Evolutionary conservation across 2,113 vertebrate species (phyloP).

Genomic region (Cyrtonyx montezumae): DNA sequence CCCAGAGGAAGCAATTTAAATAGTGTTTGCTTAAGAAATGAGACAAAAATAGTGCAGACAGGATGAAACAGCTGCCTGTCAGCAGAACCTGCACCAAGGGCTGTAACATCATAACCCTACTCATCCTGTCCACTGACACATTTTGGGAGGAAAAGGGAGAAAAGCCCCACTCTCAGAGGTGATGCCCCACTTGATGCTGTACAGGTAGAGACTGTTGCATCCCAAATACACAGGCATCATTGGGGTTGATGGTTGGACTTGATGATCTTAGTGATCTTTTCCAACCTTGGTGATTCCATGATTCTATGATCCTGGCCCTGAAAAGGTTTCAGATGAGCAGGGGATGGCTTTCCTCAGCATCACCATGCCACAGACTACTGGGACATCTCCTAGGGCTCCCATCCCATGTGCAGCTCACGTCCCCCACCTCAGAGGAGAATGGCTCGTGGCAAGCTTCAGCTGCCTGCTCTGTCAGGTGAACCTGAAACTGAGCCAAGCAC

Average conservation of each 20-base stretch:
- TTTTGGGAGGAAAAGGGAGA: rapidly evolving
- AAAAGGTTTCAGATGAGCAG: not conserved
- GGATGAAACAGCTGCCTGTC: not conserved
- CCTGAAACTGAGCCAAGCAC: not conserved
- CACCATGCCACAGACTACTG: not conserved
- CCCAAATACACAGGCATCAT: not conserved
- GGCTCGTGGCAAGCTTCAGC: not conserved
- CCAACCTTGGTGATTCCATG: too few relatives aligned
- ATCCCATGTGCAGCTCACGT: not conserved
- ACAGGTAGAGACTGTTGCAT: not conserved
- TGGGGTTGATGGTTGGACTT: too few relatives aligned
- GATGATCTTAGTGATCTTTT: too few relatives aligned
- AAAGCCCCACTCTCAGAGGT: not conserved
- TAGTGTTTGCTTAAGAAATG: not conserved
- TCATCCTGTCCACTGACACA: rapidly evolving
- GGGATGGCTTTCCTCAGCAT: not conserved
- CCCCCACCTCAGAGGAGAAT: not conserved
- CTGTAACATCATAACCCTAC: not conserved
- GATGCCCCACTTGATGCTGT: not conserved
- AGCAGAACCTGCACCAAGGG: rapidly evolving
- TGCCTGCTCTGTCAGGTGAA: conserved; percentile 21
- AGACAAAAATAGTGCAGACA: not conserved
- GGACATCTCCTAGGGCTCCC: not conserved
- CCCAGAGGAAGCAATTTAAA: not conserved
- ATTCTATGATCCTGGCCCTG: not conserved